These are phyloP conservation scores for Sanderia malayensis DNA, from an alignment of 30 jellyfish, hydroid and myxozoan species.

Conservation along the genomic window DNA sequence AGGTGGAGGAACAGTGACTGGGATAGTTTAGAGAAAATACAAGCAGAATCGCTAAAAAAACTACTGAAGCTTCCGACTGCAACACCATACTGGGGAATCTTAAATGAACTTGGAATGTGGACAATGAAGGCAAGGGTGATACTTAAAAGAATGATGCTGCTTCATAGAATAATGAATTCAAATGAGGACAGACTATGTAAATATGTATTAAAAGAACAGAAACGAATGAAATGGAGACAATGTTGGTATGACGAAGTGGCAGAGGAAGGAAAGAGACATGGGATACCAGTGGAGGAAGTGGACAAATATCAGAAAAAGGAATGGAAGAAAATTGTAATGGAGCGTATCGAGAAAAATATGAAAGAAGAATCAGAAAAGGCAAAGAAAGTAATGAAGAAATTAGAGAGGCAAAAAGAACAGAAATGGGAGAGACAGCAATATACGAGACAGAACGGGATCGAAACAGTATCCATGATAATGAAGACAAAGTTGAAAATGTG, in stretches of 20 bases:
- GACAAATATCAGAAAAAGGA: background rate
- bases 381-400: background rate
- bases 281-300: background rate
- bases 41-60: background rate
- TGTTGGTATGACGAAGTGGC: constrained; percentile 14
- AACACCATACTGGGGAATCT: constrained; percentile 18
- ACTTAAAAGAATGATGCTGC: background rate
- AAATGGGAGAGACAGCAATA: no score
- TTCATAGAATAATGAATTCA: constrained; percentile 14
- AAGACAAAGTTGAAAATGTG: no score
- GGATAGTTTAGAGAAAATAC: background rate
- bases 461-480: no score
- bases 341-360: background rate
- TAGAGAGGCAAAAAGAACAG: no score
- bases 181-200: background rate
- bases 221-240: background rate
- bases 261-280: background rate
- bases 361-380: background rate
- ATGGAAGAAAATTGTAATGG: background rate
- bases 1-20: constrained; percentile 14
- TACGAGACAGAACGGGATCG: no score
- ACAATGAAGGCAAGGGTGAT: constrained; percentile 9
- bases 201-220: constrained; percentile 2
- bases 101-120: constrained; percentile 13
- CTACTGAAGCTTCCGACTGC: background rate